Evolutionary conservation across 2,888 invertebrate genomes (phyloP), one percentile per base, ranked within the genome.

Genomic region (Tipula confusa): DNA sequence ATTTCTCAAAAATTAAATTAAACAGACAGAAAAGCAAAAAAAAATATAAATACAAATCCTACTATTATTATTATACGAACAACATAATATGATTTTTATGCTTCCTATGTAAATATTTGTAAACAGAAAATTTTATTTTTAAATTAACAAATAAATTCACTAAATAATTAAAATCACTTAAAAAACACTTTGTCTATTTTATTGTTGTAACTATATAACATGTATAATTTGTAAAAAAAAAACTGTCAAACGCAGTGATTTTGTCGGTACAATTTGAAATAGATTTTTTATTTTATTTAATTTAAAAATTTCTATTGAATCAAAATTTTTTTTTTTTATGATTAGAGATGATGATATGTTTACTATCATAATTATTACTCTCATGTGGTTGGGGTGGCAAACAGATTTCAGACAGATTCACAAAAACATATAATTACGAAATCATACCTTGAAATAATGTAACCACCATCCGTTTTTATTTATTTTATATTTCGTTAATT

Each of bases 81-180:
- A 64, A 64, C 9, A 33, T 24, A 24, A 64, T 18, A 24, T 2
- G 43, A 43, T 43, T 15, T 43, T 24, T 9, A 64, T 64, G 1
- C 11, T 64, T 64, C 11, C 64, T 64, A 24, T 18, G n/a, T 33
- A n/a, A n/a, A 33, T 9, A 64, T 64, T 64, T 64, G 9, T 1
- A 64, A 64, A 64, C 64, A 11, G 64, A 48, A 9, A 38, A 43
- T 24, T 24, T 64, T 24, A 15, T 15, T 15, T 24, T 64, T 64
- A 9, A 64, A 64, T 64, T 64, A 64, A 64, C 9, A 64, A 64
- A 64, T 64, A 9, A 64, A 64, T 64, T 64, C 64, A 64, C 64
- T 64, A 64, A 64, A 64, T 64, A 64, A 64, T 64, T 64, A 64
- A 64, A 64, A 64, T 64, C 64, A 64, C 64, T 64, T 64, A 64